phyloP scores from a whole-genome alignment of 2,797 vertebrate species.

The Micromesistius poutassou region DNA sequence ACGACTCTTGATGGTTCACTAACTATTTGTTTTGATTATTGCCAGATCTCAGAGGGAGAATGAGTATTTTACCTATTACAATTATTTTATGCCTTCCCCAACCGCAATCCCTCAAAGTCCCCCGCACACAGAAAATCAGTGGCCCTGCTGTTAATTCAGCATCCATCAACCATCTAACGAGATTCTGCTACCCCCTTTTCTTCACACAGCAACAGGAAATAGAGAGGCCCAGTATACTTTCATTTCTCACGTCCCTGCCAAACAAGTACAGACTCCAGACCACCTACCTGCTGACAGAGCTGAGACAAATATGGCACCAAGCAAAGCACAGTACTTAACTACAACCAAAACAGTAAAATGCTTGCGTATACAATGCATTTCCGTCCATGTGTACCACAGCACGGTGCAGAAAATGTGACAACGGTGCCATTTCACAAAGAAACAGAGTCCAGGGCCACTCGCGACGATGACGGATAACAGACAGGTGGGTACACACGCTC shows the following conservation, averaged over 20 bases:
- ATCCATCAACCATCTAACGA: neutral
- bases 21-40: neutral
- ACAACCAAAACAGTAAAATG: conserved; percentile 37
- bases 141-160: neutral
- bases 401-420: conserved; percentile 23
- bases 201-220: neutral
- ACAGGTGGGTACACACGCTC: conserved; percentile 11
- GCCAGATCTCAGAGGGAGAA: neutral
- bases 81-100: neutral
- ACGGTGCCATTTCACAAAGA: conserved; percentile 27
- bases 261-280: conserved; percentile 43
- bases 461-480: conserved; percentile 27
- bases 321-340: conserved; percentile 37
- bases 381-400: conserved; percentile 22
- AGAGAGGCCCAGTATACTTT: conserved; percentile 2
- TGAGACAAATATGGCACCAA: conserved; percentile 42
- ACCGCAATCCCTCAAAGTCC: neutral
- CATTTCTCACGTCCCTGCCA: conserved; percentile 41
- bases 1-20: neutral
- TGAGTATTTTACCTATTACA: neutral
- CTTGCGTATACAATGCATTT: conserved; percentile 26
- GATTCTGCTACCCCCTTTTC: neutral
- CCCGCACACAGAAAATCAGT: neutral
- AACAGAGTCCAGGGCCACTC: conserved; percentile 39
- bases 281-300: conserved; percentile 52